Evolutionary conservation across 2,888 invertebrate genomes (phyloP), one percentile per base, ranked within the genome.

Genomic region (Dryomyza anilis): DNA sequence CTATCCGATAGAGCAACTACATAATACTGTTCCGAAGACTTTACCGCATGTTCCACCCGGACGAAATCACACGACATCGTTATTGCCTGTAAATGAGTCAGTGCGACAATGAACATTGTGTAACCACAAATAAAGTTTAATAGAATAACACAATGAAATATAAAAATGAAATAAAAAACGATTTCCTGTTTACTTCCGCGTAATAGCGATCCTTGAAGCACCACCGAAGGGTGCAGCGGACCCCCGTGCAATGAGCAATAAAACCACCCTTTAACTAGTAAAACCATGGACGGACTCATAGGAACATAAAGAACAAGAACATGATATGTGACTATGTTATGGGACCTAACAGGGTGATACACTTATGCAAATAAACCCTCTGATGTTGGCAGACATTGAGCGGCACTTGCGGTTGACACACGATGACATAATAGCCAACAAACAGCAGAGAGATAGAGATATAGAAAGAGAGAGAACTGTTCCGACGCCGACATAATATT

Each of bases 391-490:
- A 19, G 14, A 10, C 1, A 23, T 12, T 23, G 21, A 23, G 23
- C 10, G 3, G 8, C 36, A 33, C 36, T 53, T 16, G 21, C 19
- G 33, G 33, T 8, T 30, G 53, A 53, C 33, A 30, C 12, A 21
- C 55, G 55, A 23, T 55, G 55, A 33, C 14, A 50, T 50, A 50
- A 50, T 50, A 39, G 7, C 33, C 14, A 39, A n/a, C 39, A n/a
- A 39, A 7, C 39, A 6, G 3, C 14, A 14, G 39, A 39, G 39
- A 12, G 8, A 39, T 6, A 39, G 39, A 39, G 39, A 12, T 3
- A 39, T 6, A 39, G 2, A 12, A 7, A 39, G 39, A 12, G 39
- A 39, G 39, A 12, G 39, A 33, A 33, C 33, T 6, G 39, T 7
- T 39, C 2, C 39, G 12, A 12, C 39, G 12, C 4, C 39, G 4